A percentile compares a stretch with the other conserved stretches of the same genome.
These are phyloP conservation scores for Bolinopsis microptera DNA, from an alignment of 37 sponge, comb jelly and placozoan genomes.

Conservation along the genomic window DNA sequence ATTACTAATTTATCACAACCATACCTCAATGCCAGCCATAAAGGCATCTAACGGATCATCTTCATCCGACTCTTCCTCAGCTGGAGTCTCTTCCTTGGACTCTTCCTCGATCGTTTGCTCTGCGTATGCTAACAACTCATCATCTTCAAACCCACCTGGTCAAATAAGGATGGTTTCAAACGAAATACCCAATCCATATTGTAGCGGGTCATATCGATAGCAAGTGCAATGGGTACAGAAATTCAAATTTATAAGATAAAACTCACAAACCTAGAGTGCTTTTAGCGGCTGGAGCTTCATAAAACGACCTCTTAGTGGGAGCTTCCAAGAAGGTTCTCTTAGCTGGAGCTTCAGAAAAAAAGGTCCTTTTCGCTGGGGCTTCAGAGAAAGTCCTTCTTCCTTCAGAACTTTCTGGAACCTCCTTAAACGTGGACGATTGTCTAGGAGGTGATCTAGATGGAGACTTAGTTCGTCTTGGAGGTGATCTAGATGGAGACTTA, in stretches of 20 bases:
- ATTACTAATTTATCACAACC: too few species aligned
- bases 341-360: too few species aligned
- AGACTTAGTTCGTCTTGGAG: background rate
- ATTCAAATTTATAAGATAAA: too few species aligned
- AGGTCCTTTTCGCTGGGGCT: background rate
- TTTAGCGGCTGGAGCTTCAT: background rate
- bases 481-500: background rate
- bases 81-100: background rate
- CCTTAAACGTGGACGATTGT: background rate
- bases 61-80: slow-evolving; percentile 68
- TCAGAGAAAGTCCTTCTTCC: background rate
- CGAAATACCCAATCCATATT: too few species aligned
- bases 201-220: too few species aligned
- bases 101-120: background rate
- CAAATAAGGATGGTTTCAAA: too few species aligned
- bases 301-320: background rate
- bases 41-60: slow-evolving; percentile 97
- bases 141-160: background rate
- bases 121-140: slow-evolving; percentile 4
- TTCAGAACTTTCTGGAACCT: background rate
- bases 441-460: slow-evolving; percentile 13
- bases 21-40: slow-evolving; percentile 83
- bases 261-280: background rate
- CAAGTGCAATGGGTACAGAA: too few species aligned
- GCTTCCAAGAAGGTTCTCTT: slow-evolving; percentile 9